Evolutionary conservation across 2,797 vertebrate species (phyloP).

Genomic region (Gambusia yucatana): DNA sequence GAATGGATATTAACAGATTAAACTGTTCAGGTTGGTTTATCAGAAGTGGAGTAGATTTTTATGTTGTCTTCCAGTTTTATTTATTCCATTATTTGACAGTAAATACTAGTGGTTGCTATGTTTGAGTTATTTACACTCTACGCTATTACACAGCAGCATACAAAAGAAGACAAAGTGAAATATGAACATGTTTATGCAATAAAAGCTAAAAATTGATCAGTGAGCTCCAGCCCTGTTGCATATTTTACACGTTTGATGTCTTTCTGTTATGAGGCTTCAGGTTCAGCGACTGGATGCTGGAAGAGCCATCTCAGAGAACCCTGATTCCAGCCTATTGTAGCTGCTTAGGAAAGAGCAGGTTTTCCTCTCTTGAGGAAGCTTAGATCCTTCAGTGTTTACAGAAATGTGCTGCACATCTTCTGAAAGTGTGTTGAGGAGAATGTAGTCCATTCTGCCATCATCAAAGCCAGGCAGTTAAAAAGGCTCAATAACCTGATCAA

Average conservation of each 20-base stretch:
- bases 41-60: background rate
- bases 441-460: background rate
- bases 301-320: background rate
- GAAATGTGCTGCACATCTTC: background rate
- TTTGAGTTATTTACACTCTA: background rate
- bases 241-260: background rate
- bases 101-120: background rate
- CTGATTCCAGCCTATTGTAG: background rate
- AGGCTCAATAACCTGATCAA: background rate
- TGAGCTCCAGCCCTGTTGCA: background rate
- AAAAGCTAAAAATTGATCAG: background rate
- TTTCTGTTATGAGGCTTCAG: background rate
- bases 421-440: background rate
- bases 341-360: background rate
- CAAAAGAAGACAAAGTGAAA: background rate
- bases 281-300: background rate
- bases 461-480: background rate
- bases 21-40: background rate
- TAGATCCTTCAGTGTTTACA: background rate
- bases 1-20: background rate
- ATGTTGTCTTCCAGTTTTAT: background rate
- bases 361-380: background rate
- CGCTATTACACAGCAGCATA: background rate
- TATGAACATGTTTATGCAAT: background rate
- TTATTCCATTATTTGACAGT: background rate